Conservation (phyloP, 2,888 invertebrate species). For the Dexiosoma caninum region DNA sequence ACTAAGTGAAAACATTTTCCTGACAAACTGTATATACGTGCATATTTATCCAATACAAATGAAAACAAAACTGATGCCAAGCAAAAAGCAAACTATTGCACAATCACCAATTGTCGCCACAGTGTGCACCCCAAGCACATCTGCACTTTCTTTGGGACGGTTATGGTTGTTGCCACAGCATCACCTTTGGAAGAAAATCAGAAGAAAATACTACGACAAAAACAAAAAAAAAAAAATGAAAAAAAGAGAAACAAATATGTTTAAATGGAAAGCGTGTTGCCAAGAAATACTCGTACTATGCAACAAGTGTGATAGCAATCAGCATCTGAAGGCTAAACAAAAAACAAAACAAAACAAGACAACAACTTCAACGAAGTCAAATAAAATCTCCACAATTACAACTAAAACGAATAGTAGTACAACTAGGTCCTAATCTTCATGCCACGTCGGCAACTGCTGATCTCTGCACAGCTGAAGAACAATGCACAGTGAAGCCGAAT, state of each 20-base stretch:
- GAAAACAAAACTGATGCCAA: neutral
- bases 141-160: slow-evolving; percentile 44
- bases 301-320: slow-evolving; percentile 62
- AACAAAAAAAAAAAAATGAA: no score
- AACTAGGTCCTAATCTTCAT: slow-evolving; percentile 46
- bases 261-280: no score
- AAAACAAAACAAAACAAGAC: slow-evolving; percentile 37
- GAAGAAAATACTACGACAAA: neutral
- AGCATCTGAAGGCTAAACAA: slow-evolving; percentile 50
- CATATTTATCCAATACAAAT: no score
- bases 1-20: no score
- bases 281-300: slow-evolving; percentile 47
- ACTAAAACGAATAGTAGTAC: slow-evolving; percentile 47
- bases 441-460: slow-evolving; percentile 31
- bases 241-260: no score
- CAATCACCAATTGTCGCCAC: slow-evolving; percentile 63
- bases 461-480: neutral
- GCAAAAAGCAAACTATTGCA: slow-evolving; percentile 43
- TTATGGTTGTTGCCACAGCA: neutral
- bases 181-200: neutral
- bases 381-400: slow-evolving; percentile 54
- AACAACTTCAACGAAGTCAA: slow-evolving; percentile 33
- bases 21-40: no score
- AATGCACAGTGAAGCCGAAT: neutral
- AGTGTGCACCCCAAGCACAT: slow-evolving; percentile 49